phyloP scores from a whole-genome alignment of 2,888 invertebrate genomes.

The Ceramica pisi region DNA sequence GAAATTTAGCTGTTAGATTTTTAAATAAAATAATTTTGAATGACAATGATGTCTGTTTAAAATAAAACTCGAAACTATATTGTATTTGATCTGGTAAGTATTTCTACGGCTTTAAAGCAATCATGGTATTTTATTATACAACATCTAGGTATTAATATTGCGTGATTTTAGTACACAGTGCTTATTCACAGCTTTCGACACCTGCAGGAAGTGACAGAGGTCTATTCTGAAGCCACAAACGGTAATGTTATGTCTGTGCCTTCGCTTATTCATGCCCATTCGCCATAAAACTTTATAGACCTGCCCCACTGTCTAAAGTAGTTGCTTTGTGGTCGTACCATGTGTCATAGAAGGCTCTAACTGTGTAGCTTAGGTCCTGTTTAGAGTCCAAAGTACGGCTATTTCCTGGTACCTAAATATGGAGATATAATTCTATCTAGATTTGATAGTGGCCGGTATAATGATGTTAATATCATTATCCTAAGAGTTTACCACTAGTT shows the following conservation, averaged over 20 bases:
- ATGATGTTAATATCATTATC: no score
- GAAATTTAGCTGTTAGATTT: no score
- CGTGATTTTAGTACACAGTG: neutral
- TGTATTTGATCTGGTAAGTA: no score
- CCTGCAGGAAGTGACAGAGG: slow-evolving; percentile 31
- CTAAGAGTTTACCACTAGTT: neutral
- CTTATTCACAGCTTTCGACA: slow-evolving; percentile 32
- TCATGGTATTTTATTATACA: no score
- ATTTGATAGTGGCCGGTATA: neutral
- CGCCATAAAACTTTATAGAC: slow-evolving; percentile 52
- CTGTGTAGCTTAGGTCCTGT: slow-evolving; percentile 1
- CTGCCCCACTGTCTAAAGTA: slow-evolving; percentile 43
- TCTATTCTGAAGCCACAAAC: slow-evolving; percentile 54
- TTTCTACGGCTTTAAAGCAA: no score
- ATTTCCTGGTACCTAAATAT: neutral
- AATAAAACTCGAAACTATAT: no score
- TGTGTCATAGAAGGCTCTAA: slow-evolving; percentile 30
- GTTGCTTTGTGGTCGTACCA: slow-evolving; percentile 43
- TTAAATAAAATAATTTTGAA: no score
- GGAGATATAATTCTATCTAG: neutral
- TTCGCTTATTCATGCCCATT: slow-evolving; percentile 43
- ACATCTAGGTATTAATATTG: neutral
- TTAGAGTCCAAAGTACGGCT: slow-evolving; percentile 23
- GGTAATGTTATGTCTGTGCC: slow-evolving; percentile 43
- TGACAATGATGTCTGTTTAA: no score